These are phyloP conservation scores for Amphipyra tragopoginis DNA, from an alignment of 2,888 invertebrate species.

Conservation along the genomic window DNA sequence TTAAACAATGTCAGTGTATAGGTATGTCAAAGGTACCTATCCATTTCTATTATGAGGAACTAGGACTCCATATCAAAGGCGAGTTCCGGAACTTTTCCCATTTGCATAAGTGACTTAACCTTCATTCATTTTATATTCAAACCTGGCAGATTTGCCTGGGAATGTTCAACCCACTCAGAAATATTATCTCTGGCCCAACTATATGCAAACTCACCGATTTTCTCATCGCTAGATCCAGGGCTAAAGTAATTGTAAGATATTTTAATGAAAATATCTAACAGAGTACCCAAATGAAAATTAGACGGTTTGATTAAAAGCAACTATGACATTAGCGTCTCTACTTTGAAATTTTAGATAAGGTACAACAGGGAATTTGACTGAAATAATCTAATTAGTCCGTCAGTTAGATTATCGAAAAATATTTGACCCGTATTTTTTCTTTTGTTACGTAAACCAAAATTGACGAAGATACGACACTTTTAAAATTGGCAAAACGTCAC, in stretches of 20 bases:
- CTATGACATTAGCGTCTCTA: no score
- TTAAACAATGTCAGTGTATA: no score
- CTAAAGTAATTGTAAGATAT: constrained; percentile 28
- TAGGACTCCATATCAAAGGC: constrained; percentile 60
- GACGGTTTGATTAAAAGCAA: no score
- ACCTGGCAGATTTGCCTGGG: constrained; percentile 66
- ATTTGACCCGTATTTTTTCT: no score
- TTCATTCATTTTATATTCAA: constrained; percentile 75
- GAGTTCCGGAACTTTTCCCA: constrained; percentile 68
- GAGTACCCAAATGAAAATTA: no score
- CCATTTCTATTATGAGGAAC: constrained; percentile 54
- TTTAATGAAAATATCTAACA: neutral
- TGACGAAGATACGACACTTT: no score
- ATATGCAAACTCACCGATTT: constrained; percentile 49
- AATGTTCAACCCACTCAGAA: constrained; percentile 69
- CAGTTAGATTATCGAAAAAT: no score
- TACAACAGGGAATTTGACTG: no score
- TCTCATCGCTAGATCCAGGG: constrained; percentile 43
- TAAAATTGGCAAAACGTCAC: no score
- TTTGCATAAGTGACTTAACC: constrained; percentile 78
- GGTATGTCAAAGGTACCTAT: constrained; percentile 45
- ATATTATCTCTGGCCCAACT: constrained; percentile 65
- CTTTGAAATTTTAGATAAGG: no score
- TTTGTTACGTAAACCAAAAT: no score
- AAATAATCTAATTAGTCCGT: no score